phyloP scores from a whole-genome alignment of 2,113 vertebrate genomes.

The Oceanodroma tethys region DNA sequence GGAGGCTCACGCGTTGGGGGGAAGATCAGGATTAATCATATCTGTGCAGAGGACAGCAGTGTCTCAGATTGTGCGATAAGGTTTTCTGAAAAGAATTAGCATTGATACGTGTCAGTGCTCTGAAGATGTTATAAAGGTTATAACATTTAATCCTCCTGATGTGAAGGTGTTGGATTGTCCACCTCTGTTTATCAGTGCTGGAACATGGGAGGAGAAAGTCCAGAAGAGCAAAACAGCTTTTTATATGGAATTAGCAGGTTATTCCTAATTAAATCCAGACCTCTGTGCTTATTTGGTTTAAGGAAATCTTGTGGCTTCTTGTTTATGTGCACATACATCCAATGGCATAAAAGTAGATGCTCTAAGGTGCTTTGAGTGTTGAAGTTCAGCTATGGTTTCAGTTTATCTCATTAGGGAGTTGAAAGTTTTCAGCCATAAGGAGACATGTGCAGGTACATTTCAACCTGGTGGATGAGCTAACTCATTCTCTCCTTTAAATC shows the following conservation, averaged over 20 bases:
- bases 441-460: background rate
- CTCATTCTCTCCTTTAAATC: background rate
- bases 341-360: background rate
- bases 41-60: background rate
- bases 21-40: background rate
- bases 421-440: background rate
- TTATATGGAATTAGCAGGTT: background rate
- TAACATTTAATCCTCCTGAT: background rate
- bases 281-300: background rate
- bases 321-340: background rate
- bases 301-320: background rate
- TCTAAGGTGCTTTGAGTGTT: background rate
- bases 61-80: background rate
- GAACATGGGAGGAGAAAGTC: background rate
- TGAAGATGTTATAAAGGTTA: background rate
- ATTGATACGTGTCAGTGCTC: background rate
- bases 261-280: background rate
- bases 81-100: background rate
- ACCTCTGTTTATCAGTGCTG: background rate
- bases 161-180: background rate
- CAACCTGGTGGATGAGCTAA: background rate
- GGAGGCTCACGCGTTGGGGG: background rate
- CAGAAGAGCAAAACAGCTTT: background rate
- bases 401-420: background rate
- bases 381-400: background rate